A percentile compares a stretch with the other conserved stretches of the same genome.
Evolutionary conservation across 1,140 invertebrate species (phyloP).

Genomic region (Drosophila busckii): DNA sequence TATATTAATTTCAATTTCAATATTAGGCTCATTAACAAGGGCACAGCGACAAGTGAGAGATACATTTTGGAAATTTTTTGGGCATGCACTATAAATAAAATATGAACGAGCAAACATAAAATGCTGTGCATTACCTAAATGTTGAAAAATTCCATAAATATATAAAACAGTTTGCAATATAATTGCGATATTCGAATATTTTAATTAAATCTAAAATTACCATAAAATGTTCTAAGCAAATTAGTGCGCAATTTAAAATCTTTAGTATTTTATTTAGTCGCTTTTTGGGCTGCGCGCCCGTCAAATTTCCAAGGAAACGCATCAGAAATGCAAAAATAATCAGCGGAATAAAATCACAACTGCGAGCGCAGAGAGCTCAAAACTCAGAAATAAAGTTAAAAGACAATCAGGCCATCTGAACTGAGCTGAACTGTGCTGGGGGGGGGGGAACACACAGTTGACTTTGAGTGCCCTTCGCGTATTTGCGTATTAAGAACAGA

Average conservation of each 20-base stretch:
- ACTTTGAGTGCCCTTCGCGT: slow-evolving; percentile 43
- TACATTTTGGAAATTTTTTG: too few relatives aligned
- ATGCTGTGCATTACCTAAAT: slow-evolving; percentile 20
- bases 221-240: too few relatives aligned
- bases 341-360: slow-evolving; percentile 40
- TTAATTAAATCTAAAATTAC: too few relatives aligned
- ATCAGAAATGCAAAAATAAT: slow-evolving; percentile 75
- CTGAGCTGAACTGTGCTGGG: slow-evolving; percentile 13
- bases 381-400: slow-evolving; percentile 4
- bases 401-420: slow-evolving; percentile 27
- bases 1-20: slow-evolving; percentile 74
- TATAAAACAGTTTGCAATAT: too few relatives aligned
- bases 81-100: slow-evolving; percentile 67
- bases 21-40: slow-evolving; percentile 62
- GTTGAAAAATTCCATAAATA: too few relatives aligned
- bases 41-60: slow-evolving; percentile 5
- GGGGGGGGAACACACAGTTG: slow-evolving; percentile 26
- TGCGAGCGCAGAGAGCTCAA: background rate
- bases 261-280: too few relatives aligned
- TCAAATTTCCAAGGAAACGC: slow-evolving; percentile 47
- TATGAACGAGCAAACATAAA: background rate
- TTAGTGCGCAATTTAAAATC: too few relatives aligned
- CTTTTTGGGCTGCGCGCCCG: slow-evolving; percentile 1
- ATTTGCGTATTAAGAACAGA: slow-evolving; percentile 42
- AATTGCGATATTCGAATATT: too few relatives aligned